Percentiles rank a stretch among this genome's conserved stretches.
phyloP scores from a whole-genome alignment of 2,888 invertebrate species.

The Caenorhabditis afra region DNA sequence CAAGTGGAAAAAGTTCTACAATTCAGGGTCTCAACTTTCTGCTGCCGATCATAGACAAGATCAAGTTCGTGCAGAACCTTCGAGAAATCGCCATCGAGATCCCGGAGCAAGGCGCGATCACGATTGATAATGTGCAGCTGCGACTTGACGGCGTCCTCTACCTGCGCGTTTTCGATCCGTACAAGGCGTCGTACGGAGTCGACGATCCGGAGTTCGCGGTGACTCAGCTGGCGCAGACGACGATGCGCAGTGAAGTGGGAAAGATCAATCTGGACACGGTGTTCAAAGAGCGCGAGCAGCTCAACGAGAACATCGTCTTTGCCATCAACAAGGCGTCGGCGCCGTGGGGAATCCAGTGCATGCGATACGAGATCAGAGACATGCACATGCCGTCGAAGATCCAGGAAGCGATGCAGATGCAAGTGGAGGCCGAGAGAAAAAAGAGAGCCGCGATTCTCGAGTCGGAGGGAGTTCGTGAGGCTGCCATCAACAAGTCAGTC shows the following conservation, averaged over 20 bases:
- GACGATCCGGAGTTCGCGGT: constrained; percentile 99
- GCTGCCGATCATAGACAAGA: constrained; percentile 91
- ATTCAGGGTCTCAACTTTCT: constrained; percentile 90
- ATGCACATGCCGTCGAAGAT: constrained; percentile 92
- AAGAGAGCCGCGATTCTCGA: constrained; percentile 97
- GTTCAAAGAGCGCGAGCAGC: constrained; percentile 92
- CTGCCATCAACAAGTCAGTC: constrained; percentile 87
- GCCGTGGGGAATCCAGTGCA: constrained; percentile 97
- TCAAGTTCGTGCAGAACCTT: constrained; percentile 97
- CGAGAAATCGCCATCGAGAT: constrained; percentile 99
- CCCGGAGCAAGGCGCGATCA: constrained; percentile 94
- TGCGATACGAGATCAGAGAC: constrained; percentile 94
- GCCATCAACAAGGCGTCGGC: constrained; percentile 97
- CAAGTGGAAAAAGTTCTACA: too few species aligned
- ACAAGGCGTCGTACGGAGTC: constrained; percentile 94
- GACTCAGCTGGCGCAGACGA: constrained; percentile 98
- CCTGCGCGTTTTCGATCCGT: constrained; percentile 93
- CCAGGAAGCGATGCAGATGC: constrained; percentile 99
- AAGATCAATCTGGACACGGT: constrained; percentile 97
- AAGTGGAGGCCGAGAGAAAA: constrained; percentile 97
- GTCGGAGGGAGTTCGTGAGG: constrained; percentile 87
- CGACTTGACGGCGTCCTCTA: constrained; percentile 97
- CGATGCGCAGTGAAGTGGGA: constrained; percentile 98
- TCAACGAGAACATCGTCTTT: constrained; percentile 95
- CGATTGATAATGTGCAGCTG: constrained; percentile 96